Evolutionary conservation across 2,888 invertebrate species (phyloP).

Genomic region (Calliopum simillimum): DNA sequence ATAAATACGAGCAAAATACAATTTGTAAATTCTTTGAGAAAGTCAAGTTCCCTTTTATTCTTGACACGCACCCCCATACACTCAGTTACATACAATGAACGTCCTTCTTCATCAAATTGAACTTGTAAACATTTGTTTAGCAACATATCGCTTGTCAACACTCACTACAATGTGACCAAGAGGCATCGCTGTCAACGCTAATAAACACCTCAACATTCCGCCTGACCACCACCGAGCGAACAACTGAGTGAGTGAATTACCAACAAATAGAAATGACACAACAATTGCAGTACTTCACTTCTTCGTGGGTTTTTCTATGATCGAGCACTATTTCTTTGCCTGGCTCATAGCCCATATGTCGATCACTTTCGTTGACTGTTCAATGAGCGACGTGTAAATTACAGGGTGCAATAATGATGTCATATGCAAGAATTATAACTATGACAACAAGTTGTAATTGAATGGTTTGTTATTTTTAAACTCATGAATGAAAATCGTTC

Average conservation of each 20-base stretch:
- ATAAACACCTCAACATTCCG: not conserved
- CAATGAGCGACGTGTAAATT: not conserved
- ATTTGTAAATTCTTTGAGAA: too few relatives aligned
- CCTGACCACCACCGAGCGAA: too few relatives aligned
- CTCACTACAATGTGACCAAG: not conserved
- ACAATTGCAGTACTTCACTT: too few relatives aligned
- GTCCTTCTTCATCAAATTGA: not conserved
- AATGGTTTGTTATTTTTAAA: too few relatives aligned
- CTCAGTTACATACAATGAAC: too few relatives aligned
- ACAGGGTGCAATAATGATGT: constrained; percentile 2
- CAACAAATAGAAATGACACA: too few relatives aligned
- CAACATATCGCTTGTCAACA: constrained; percentile 3
- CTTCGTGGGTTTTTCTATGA: not conserved
- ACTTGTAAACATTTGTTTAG: not conserved
- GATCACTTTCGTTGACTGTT: not conserved
- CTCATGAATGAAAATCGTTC: too few relatives aligned
- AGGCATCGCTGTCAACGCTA: not conserved
- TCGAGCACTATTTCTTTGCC: not conserved
- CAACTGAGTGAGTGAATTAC: too few relatives aligned
- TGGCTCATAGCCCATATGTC: constrained; percentile 4
- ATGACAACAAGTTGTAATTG: too few relatives aligned
- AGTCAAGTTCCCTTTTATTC: too few relatives aligned
- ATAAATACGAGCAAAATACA: too few relatives aligned
- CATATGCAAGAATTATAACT: not conserved
- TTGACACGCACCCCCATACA: too few relatives aligned